Base-by-base conservation (phyloP, 2,797 vertebrate species). In the Rhinoraja longicauda region DNA sequence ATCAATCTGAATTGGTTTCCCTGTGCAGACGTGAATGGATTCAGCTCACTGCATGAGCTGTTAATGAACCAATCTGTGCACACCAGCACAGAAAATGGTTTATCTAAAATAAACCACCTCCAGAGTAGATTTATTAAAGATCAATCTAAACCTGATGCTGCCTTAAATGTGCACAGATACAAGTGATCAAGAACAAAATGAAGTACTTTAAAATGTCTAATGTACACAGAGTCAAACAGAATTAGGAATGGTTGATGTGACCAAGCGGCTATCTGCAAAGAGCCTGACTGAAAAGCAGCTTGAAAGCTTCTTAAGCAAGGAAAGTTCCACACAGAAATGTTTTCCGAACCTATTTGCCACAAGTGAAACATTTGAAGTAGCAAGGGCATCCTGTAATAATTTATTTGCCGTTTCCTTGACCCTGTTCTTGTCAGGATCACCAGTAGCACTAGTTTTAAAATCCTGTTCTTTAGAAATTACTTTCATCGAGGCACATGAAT, bases 1-100 rank as follows among this genome's bases (percentile, higher is more conserved):
- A 92, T 92, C 90, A 73, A 92, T 92, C 70, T 92, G 90, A 75
- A 92, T 92, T 92, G 39, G 90, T 73, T 92, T 92, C 90, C 90
- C 70, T 92, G 72, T 92, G 67, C 90, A 92, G 90, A 92, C 90
- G 24, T 92, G 90, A 92, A 92, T 73, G 36, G 72, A 92, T 73
- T 73, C 67, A 57, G 67, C 90, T 75, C 90, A 29, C 72, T 92
- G 67, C 90, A 73, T 92, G 90, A 92, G 90, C 90, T 92, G 90
- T 88, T 88, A 88, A 88, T 88, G 84, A 88, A 88, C 84, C 84
- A 88, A 92, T 72, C 90, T 92, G 90, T 75, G 72, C 72, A 72
- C 64, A 91, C 67, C 29, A 73, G 72, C 90, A 75, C 90, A 92
- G 90, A 75, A 92, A 75, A 53, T 92, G 45, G 90, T 92, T 92